These are phyloP conservation scores for Cairina moschata DNA, from an alignment of 2,113 vertebrate genomes.

Conservation along the genomic window DNA sequence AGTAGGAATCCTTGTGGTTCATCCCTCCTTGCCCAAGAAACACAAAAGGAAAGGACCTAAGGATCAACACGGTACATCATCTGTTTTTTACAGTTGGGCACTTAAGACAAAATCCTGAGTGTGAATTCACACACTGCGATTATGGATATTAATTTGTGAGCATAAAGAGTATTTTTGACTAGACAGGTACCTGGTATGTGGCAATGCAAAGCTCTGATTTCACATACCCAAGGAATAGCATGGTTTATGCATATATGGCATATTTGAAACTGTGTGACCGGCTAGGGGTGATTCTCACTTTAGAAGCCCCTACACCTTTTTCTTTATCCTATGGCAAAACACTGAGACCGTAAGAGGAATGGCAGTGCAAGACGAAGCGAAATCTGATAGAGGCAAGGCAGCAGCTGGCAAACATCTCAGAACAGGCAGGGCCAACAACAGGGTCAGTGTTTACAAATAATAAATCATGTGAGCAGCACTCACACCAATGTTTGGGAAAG, in stretches of 20 bases:
- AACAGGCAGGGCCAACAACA: slow-evolving; percentile 9
- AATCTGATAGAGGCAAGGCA: background rate
- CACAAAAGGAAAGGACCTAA: background rate
- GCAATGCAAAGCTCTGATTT: background rate
- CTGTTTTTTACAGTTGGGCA: background rate
- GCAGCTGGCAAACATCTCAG: slow-evolving; percentile 36
- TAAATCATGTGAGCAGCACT: background rate
- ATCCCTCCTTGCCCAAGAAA: background rate
- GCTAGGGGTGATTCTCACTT: background rate
- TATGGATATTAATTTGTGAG: background rate
- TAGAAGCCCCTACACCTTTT: background rate
- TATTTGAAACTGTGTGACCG: background rate
- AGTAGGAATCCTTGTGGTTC: background rate
- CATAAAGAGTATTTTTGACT: background rate
- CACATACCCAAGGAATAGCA: rapidly evolving
- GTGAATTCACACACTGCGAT: background rate
- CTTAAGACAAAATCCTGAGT: background rate
- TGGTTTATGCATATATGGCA: background rate
- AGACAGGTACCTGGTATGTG: rapidly evolving
- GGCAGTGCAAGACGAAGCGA: background rate
- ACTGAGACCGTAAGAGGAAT: background rate
- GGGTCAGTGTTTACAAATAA: slow-evolving; percentile 27
- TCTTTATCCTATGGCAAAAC: background rate
- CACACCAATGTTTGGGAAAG: slow-evolving; percentile 32
- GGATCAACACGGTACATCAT: background rate